These are phyloP conservation scores for Phyllotis vaccarum DNA, from an alignment of 2,797 vertebrate species.

Conservation along the genomic window DNA sequence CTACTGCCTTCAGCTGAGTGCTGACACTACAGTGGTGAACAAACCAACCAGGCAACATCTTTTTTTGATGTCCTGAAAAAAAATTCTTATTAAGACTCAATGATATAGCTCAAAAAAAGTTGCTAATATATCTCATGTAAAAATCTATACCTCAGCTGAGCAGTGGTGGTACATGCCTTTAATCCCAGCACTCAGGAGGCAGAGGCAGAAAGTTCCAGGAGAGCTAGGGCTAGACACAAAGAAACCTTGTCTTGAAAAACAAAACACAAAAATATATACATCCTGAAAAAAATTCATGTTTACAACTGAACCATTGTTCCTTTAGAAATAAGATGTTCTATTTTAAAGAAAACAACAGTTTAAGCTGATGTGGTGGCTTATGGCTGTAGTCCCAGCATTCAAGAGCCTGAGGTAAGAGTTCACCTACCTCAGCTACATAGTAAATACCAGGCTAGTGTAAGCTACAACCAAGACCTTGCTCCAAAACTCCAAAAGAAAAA, in stretches of 20 bases:
- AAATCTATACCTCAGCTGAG: neutral
- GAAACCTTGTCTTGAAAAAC: too few relatives aligned
- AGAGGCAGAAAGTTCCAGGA: too few relatives aligned
- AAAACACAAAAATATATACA: too few relatives aligned
- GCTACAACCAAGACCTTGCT: neutral
- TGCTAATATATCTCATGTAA: neutral
- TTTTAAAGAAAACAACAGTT: too few relatives aligned
- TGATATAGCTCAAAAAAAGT: neutral
- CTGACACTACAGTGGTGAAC: neutral
- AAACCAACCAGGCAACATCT: neutral
- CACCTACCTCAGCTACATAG: neutral
- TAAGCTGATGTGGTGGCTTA: neutral
- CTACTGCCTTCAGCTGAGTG: neutral
- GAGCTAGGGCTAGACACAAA: too few relatives aligned
- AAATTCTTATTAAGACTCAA: slow-evolving; percentile 55
- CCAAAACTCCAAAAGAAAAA: neutral
- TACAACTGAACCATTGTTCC: too few relatives aligned
- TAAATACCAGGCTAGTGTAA: neutral
- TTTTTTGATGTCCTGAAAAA: neutral
- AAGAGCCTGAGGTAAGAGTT: neutral
- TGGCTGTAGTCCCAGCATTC: neutral
- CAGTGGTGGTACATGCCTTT: neutral
- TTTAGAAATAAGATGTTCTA: too few relatives aligned
- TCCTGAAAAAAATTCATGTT: too few relatives aligned
- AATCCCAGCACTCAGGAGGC: neutral